Evolutionary conservation across 30 jellyfish, hydroid and myxozoan species (phyloP).

Genomic region (Turritopsis dohrnii): DNA sequence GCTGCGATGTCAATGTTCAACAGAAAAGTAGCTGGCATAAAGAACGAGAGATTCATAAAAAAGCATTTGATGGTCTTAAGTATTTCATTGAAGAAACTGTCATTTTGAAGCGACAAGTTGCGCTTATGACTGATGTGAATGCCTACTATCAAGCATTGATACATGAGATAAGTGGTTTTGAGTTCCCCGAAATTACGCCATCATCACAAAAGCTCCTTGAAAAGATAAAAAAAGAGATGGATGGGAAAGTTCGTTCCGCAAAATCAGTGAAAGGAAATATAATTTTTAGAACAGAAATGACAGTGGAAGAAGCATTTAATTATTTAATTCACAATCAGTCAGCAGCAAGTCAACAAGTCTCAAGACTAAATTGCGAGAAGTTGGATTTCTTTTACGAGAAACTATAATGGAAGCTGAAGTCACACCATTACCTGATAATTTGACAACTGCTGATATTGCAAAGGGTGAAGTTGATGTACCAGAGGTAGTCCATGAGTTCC

Average conservation of each 20-base stretch:
- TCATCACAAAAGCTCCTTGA: background rate
- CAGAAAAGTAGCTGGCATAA: background rate
- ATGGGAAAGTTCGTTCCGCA: background rate
- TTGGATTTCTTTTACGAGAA: background rate
- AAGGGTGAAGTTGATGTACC: constrained; percentile 19
- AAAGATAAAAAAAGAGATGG: background rate
- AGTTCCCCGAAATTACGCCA: background rate
- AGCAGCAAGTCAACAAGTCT: background rate
- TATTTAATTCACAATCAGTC: too few relatives aligned
- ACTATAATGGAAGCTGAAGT: background rate
- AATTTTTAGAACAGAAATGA: background rate
- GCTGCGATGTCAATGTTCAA: background rate
- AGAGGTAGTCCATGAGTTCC: background rate
- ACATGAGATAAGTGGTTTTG: background rate
- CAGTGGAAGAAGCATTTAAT: background rate
- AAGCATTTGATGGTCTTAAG: background rate
- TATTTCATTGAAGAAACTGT: background rate
- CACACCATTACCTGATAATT: background rate
- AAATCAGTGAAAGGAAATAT: background rate
- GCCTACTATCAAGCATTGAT: background rate
- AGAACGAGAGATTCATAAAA: background rate
- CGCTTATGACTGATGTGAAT: background rate
- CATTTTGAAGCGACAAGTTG: background rate
- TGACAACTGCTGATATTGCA: constrained; percentile 13
- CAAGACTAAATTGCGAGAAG: background rate